Percentiles rank a stretch among this genome's conserved stretches.
Evolutionary conservation across 2,113 vertebrate genomes (phyloP).

Genomic region (Irena cyanogastra): DNA sequence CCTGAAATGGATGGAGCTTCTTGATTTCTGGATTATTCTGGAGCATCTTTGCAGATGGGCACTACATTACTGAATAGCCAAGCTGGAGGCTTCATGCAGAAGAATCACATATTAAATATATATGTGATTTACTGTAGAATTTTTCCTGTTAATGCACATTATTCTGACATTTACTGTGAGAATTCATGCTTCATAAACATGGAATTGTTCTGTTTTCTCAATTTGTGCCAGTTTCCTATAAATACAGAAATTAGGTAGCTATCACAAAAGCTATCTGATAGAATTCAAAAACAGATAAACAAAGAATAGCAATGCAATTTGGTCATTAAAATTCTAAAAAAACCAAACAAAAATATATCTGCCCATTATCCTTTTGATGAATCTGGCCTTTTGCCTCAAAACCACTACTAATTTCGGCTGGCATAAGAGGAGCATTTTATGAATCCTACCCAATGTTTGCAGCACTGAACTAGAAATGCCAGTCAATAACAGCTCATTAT

Average conservation of each 20-base stretch:
- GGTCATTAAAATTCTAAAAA: slow-evolving; percentile 69
- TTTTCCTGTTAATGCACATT: slow-evolving; percentile 42
- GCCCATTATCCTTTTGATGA: slow-evolving; percentile 76
- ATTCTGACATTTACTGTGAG: slow-evolving; percentile 72
- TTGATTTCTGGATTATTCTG: not conserved
- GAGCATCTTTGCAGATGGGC: not conserved
- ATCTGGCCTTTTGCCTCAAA: slow-evolving; percentile 76
- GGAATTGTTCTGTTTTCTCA: slow-evolving; percentile 73
- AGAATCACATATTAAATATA: not conserved
- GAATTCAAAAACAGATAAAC: slow-evolving; percentile 78
- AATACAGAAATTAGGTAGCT: slow-evolving; percentile 76
- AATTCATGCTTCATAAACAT: slow-evolving; percentile 76
- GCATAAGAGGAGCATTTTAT: slow-evolving; percentile 66
- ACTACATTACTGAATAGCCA: not conserved
- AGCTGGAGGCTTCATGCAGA: not conserved
- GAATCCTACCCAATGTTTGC: slow-evolving; percentile 66
- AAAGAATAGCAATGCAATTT: slow-evolving; percentile 75
- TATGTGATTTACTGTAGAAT: not conserved
- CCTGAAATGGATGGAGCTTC: not conserved
- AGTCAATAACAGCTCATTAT: slow-evolving; percentile 68
- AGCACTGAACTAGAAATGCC: slow-evolving; percentile 67
- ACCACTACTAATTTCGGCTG: slow-evolving; percentile 74
- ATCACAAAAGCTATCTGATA: slow-evolving; percentile 73
- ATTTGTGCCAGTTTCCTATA: slow-evolving; percentile 74
- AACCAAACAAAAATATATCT: slow-evolving; percentile 71